These are phyloP conservation scores for Myodes glareolus DNA, from an alignment of 2,113 vertebrate species.

Conservation along the genomic window DNA sequence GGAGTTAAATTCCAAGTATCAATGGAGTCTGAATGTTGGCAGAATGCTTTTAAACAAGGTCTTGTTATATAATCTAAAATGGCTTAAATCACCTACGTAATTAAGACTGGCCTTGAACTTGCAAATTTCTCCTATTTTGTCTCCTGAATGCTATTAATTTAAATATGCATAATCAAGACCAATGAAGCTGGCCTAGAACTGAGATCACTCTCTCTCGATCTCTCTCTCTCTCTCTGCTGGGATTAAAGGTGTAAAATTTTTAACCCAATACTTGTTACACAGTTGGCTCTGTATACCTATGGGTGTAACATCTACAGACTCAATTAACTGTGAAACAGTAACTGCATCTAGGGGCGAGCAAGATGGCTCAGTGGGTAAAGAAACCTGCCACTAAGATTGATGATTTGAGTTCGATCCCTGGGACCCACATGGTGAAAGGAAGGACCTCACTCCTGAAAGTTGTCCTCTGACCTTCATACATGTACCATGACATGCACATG, in stretches of 20 bases:
- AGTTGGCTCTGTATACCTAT: background rate
- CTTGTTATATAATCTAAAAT: background rate
- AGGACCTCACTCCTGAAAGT: background rate
- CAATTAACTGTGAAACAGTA: background rate
- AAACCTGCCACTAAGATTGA: too few species aligned
- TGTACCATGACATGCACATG: background rate
- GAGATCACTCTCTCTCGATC: background rate
- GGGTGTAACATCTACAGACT: background rate
- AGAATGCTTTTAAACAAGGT: background rate
- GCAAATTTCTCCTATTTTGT: background rate
- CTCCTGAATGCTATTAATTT: background rate
- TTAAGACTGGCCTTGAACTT: background rate
- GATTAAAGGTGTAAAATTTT: background rate
- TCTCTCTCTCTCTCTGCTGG: background rate
- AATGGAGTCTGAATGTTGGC: background rate
- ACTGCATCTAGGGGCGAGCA: background rate
- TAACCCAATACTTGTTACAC: background rate
- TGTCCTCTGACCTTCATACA: background rate
- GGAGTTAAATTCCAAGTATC: conserved; percentile 12
- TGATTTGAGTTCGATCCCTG: background rate
- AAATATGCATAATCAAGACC: too few species aligned
- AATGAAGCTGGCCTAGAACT: background rate
- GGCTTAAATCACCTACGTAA: background rate
- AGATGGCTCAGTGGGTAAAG: background rate
- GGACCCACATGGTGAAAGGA: background rate